A percentile compares a stretch with the other conserved stretches of the same genome.
phyloP scores from a whole-genome alignment of 2,797 vertebrate genomes.

The Zalophus californianus region DNA sequence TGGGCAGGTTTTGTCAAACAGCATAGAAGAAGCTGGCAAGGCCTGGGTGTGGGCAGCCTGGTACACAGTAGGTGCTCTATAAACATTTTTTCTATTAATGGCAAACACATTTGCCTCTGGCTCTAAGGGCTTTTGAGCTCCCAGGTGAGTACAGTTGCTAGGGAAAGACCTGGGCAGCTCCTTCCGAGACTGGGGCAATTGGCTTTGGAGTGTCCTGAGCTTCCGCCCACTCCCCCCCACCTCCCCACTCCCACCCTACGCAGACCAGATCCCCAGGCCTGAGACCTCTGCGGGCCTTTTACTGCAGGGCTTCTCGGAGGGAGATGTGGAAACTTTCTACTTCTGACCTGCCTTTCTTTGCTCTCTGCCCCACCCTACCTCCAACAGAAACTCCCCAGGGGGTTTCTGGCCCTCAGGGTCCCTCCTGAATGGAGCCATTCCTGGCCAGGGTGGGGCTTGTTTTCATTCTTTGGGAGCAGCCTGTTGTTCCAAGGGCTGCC shows the following conservation, averaged over 20 bases:
- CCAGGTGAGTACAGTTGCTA: conserved; percentile 35
- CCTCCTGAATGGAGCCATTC: conserved; percentile 82
- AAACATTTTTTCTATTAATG: conserved; percentile 29
- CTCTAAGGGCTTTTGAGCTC: conserved; percentile 35
- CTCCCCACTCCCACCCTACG: not conserved
- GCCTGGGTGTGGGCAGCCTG: conserved; percentile 64
- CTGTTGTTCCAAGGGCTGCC: conserved; percentile 78
- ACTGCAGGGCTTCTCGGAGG: not conserved
- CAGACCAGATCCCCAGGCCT: not conserved
- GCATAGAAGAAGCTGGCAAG: conserved; percentile 39
- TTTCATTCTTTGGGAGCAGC: conserved; percentile 80
- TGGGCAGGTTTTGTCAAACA: conserved; percentile 79
- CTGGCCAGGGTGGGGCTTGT: conserved; percentile 82
- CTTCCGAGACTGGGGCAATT: not conserved
- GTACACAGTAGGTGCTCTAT: conserved; percentile 66
- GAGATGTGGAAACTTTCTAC: conserved; percentile 58
- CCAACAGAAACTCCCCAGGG: conserved; percentile 80
- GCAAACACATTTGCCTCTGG: conserved; percentile 48
- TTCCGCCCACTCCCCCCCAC: not conserved
- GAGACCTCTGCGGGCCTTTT: not conserved
- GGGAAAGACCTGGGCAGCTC: not conserved
- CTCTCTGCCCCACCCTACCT: conserved; percentile 68
- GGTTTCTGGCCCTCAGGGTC: conserved; percentile 84
- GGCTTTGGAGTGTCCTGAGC: not conserved
- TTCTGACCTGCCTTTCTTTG: conserved; percentile 67